A percentile compares a stretch with the other conserved stretches of the same genome.
phyloP scores from a whole-genome alignment of 2,888 invertebrate species.

The Pollenia labialis region DNA sequence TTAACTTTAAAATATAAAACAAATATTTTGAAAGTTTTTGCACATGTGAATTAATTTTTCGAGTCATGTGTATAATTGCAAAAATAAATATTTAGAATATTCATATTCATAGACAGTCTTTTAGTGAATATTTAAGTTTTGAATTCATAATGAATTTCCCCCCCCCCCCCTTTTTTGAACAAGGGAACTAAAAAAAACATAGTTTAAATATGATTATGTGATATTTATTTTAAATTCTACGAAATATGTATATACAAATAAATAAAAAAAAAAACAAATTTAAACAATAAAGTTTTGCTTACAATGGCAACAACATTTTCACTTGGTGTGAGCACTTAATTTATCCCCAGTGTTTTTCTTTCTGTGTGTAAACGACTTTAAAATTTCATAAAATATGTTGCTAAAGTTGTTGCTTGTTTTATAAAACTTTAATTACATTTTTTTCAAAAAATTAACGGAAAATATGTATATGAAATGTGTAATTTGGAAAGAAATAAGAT shows the following conservation, averaged over 20 bases:
- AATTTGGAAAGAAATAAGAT: no score
- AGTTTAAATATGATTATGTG: conserved; percentile 48
- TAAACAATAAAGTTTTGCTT: conserved; percentile 4
- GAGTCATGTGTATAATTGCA: conserved; percentile 42
- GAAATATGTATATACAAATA: background rate
- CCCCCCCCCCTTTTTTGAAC: background rate
- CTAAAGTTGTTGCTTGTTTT: no score
- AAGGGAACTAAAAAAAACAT: background rate
- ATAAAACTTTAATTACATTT: no score
- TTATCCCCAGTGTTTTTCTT: no score
- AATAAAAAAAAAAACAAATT: conserved; percentile 4
- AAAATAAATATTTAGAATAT: conserved; percentile 58
- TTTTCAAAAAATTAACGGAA: no score
- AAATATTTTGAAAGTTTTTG: conserved; percentile 38
- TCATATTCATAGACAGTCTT: conserved; percentile 8
- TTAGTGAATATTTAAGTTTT: conserved; percentile 30
- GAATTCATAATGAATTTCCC: conserved; percentile 24
- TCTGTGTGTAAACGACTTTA: no score
- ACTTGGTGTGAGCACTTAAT: no score
- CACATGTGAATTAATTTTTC: conserved; percentile 48
- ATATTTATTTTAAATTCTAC: conserved; percentile 52
- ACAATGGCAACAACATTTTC: no score
- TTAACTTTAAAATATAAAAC: conserved; percentile 16
- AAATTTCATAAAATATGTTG: no score
- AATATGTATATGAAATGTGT: no score